Percentiles rank a stretch among this genome's conserved stretches.
Evolutionary conservation across 2,888 invertebrate species (phyloP).

Genomic region (Balanococcus diminutus): DNA sequence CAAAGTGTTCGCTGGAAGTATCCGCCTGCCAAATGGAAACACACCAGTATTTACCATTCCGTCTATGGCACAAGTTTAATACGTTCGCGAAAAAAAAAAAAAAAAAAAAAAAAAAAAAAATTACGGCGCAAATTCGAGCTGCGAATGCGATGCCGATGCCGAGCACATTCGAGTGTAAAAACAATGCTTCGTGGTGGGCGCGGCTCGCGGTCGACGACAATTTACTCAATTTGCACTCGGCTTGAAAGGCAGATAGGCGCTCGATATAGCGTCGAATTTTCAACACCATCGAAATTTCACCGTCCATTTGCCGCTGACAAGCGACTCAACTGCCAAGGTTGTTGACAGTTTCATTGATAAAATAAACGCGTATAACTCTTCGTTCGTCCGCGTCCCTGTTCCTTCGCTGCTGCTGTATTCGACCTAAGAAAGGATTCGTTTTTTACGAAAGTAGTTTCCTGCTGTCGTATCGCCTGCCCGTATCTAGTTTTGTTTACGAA

Average conservation of each 20-base stretch:
- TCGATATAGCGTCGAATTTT: not conserved
- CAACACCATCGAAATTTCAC: not conserved
- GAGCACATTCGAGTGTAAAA: not conserved
- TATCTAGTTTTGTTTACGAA: not conserved
- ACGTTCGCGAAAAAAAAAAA: too few species aligned
- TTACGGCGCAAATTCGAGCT: too few species aligned
- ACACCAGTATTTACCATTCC: too few species aligned
- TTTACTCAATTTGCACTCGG: not conserved
- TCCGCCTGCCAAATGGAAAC: too few species aligned
- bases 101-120: too few species aligned
- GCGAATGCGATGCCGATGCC: too few species aligned
- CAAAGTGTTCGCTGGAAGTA: too few species aligned
- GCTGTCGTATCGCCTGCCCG: not conserved
- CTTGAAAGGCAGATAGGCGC: not conserved
- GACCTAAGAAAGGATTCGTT: not conserved
- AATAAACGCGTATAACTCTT: not conserved
- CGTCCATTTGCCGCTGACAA: not conserved
- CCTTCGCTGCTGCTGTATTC: not conserved
- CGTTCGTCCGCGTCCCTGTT: not conserved
- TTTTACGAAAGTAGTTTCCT: not conserved
- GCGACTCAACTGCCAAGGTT: not conserved
- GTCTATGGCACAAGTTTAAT: too few species aligned
- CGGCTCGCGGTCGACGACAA: not conserved
- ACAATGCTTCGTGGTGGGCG: too few species aligned
- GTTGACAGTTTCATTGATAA: not conserved